Base-by-base conservation (phyloP, 2,113 vertebrate species). In the Petromus typicus region DNA sequence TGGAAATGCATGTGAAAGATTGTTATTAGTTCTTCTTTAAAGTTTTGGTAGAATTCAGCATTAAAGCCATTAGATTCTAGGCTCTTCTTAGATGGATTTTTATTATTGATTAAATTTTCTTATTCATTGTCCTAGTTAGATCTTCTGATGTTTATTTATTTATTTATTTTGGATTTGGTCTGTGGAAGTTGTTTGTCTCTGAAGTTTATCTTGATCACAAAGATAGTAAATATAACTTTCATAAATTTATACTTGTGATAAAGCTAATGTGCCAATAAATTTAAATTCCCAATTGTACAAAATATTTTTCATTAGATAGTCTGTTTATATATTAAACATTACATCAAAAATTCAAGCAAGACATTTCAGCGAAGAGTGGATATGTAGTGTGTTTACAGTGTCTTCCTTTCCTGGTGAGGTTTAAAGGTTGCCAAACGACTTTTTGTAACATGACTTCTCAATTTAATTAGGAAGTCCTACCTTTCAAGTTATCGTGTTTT, bases 341-440 rank as follows among this genome's bases (percentile, higher is more conserved):
- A 85, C 63, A 93, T 66, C 87, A 80, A 95, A 95, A 95, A 89
- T 82, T 81, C 7, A 85, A 81, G 37, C 9, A 84, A 94, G 89
- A 54, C 16, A 43, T 76, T 80, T 87, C 57, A 82, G 11, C 81
- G n/a, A 43, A 71, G 61, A 82, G 10, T 89, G 86, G 71, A 16
- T 75, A 79, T 85, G 86, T 75, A 86, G 16, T 89, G 18, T 86
- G 2, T 87, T 75, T 78, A 43, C 3, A 75, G 1, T 63, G 6
- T 76, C 16, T 78, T 78, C n/a, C 83, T 88, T 78, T 43, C 69
- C 48, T 84, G 2, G 27, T 81, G 0, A 51, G 59, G 14, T 90
- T 95, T 85, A 76, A 88, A 89, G 27, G 34, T 57, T 86, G 34
- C 40, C n/a, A 66, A 18, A 30, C 88, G 45, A 91, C 45, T 71